Conservation (phyloP, 2,113 vertebrate species). For the Lynx canadensis region DNA sequence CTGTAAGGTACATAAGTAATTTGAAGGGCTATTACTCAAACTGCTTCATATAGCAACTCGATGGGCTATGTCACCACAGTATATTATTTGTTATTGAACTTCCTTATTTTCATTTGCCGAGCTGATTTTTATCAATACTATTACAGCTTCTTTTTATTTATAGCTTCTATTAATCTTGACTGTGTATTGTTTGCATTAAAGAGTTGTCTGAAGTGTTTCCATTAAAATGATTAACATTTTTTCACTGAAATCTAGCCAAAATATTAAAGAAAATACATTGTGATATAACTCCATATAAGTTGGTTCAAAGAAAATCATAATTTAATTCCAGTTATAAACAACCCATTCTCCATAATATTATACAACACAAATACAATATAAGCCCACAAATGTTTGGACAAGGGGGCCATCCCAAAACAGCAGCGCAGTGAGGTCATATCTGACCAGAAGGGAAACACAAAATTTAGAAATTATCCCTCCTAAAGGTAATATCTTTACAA, state of each 20-base stretch:
- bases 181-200: conserved; percentile 66
- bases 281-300: conserved; percentile 41
- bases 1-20: conserved; percentile 44
- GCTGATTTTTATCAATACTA: conserved; percentile 68
- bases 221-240: conserved; percentile 78
- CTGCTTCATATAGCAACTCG: conserved; percentile 57
- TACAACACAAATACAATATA: conserved; percentile 30
- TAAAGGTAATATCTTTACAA: conserved; percentile 19
- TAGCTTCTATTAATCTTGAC: conserved; percentile 70
- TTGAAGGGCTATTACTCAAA: conserved; percentile 64
- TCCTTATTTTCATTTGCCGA: conserved; percentile 71
- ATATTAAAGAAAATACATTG: conserved; percentile 66
- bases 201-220: conserved; percentile 63
- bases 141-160: conserved; percentile 77
- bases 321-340: conserved; percentile 60
- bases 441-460: conserved; percentile 2
- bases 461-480: not conserved
- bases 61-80: conserved; percentile 58
- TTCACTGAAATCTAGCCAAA: conserved; percentile 63
- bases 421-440: conserved; percentile 23
- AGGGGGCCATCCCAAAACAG: not conserved
- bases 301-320: conserved; percentile 63
- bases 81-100: conserved; percentile 79
- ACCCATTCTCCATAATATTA: conserved; percentile 36
- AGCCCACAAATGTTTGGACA: not conserved